These are phyloP conservation scores for Horisme vitalbata DNA, from an alignment of 2,888 invertebrate genomes.

Conservation along the genomic window DNA sequence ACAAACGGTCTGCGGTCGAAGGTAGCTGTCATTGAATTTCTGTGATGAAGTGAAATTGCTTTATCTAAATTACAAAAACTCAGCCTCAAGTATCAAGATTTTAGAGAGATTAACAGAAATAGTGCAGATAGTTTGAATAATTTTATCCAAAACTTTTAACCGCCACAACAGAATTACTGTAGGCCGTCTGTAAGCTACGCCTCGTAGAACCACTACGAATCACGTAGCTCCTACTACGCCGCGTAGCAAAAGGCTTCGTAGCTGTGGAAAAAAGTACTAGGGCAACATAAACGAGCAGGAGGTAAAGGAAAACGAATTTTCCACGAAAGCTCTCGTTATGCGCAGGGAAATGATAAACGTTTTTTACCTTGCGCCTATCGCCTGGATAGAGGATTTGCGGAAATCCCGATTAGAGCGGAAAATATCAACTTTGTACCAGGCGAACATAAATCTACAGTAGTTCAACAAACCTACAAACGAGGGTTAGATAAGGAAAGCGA, in stretches of 20 bases:
- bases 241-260: slow-evolving; percentile 42
- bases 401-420: slow-evolving; percentile 83
- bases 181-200: neutral
- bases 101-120: too few relatives aligned
- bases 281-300: slow-evolving; percentile 45
- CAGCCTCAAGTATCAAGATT: too few relatives aligned
- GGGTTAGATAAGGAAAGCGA: slow-evolving; percentile 52
- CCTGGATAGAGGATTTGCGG: slow-evolving; percentile 68
- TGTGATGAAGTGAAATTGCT: slow-evolving; percentile 1
- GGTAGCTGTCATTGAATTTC: neutral
- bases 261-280: slow-evolving; percentile 56
- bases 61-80: too few relatives aligned
- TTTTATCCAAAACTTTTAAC: too few relatives aligned
- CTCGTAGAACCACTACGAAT: slow-evolving; percentile 20
- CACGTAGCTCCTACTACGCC: slow-evolving; percentile 26
- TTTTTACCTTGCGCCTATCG: slow-evolving; percentile 65
- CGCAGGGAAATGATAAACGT: slow-evolving; percentile 43
- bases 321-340: slow-evolving; percentile 40
- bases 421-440: slow-evolving; percentile 78
- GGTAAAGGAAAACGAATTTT: slow-evolving; percentile 22
- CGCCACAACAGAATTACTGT: slow-evolving; percentile 1
- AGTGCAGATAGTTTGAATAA: too few relatives aligned
- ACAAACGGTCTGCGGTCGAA: too few relatives aligned
- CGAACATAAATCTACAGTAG: slow-evolving; percentile 41
- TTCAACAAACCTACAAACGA: slow-evolving; percentile 27